A percentile compares a stretch with the other conserved stretches of the same genome.
phyloP scores from a whole-genome alignment of 2,888 invertebrate genomes.

The Belgica antarctica region DNA sequence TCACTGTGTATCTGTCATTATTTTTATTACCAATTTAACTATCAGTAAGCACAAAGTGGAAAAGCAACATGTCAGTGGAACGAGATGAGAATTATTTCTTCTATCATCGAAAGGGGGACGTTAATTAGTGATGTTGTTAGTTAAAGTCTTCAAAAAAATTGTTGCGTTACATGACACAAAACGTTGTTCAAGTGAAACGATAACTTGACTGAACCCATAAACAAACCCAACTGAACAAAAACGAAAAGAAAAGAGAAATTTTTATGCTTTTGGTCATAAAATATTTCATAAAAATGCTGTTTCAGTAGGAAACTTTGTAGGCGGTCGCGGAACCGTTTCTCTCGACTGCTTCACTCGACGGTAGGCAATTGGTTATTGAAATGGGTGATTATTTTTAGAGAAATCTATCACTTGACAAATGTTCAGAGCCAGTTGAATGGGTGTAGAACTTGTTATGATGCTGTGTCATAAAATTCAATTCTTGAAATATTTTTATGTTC shows the following conservation, averaged over 20 bases:
- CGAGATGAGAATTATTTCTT: conserved; percentile 35
- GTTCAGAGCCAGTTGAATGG: background rate
- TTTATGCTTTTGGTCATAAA: conserved; percentile 20
- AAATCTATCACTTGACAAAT: conserved; percentile 18
- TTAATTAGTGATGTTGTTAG: too few relatives aligned
- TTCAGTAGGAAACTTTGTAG: conserved; percentile 33
- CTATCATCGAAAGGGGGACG: conserved; percentile 39
- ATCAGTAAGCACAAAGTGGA: conserved; percentile 13
- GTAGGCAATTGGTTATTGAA: conserved; percentile 38
- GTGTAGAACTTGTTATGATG: conserved; percentile 9
- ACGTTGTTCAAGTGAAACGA: too few relatives aligned
- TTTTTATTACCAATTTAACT: conserved; percentile 38
- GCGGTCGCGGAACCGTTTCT: conserved; percentile 21
- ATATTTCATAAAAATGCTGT: conserved; percentile 12
- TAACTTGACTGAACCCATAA: too few relatives aligned
- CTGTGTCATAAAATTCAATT: conserved; percentile 2
- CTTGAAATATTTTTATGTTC: too few relatives aligned
- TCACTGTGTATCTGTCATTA: conserved; percentile 33
- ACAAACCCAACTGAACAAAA: too few relatives aligned
- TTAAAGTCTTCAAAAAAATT: too few relatives aligned
- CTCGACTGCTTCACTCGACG: conserved; percentile 7
- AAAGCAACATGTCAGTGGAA: conserved; percentile 27
- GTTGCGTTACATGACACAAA: too few relatives aligned
- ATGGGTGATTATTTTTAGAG: conserved; percentile 33
- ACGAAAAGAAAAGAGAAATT: background rate